Conservation (phyloP, 2,888 invertebrate genomes). For the Thera britannica region DNA sequence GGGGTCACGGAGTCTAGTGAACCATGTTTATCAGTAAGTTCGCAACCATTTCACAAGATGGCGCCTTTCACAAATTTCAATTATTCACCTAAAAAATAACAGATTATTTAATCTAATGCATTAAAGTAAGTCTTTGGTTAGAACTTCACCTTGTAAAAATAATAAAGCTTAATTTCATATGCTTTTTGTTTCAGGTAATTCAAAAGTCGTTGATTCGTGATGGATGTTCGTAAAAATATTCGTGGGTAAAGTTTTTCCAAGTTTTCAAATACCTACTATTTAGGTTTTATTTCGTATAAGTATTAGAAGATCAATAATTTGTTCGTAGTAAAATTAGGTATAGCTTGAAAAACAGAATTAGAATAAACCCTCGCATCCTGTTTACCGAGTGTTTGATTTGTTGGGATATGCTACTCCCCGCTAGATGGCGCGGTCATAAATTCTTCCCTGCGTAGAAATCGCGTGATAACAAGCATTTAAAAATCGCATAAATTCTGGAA, state of each 20-base stretch:
- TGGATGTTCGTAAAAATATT: neutral
- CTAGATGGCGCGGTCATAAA: conserved; percentile 36
- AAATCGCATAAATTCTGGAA: conserved; percentile 34
- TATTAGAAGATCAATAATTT: too few relatives aligned
- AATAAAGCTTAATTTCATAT: conserved; percentile 1
- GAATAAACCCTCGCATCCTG: too few relatives aligned
- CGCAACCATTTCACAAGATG: conserved; percentile 45
- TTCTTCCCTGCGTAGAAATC: conserved; percentile 12
- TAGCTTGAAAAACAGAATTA: too few relatives aligned
- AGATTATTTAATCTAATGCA: too few relatives aligned
- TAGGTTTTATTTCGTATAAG: neutral
- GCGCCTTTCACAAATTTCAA: conserved; percentile 33
- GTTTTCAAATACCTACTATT: too few relatives aligned
- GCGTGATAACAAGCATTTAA: conserved; percentile 32
- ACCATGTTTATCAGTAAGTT: conserved; percentile 37
- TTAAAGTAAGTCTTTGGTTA: too few relatives aligned
- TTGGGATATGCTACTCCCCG: conserved; percentile 32
- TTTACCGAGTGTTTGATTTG: neutral
- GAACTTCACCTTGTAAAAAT: neutral
- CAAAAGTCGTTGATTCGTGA: conserved; percentile 4
- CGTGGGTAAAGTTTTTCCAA: neutral
- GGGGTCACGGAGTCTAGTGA: conserved; percentile 6
- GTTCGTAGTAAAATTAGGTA: too few relatives aligned
- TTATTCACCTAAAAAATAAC: neutral
- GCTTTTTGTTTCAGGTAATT: conserved; percentile 49